phyloP scores from a whole-genome alignment of 2,888 invertebrate genomes.

The Lamellibrachia satsuma region DNA sequence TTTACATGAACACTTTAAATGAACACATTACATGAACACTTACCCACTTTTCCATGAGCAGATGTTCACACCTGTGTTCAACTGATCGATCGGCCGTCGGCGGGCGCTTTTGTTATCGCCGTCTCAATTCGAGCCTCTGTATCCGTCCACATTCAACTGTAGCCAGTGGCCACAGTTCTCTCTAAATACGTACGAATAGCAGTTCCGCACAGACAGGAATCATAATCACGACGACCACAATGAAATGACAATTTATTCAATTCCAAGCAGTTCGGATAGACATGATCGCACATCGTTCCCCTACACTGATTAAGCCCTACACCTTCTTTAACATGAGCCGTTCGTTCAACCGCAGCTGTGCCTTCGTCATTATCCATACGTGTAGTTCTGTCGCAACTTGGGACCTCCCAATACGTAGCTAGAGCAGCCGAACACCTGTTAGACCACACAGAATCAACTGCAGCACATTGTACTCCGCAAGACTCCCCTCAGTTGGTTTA shows the following conservation, averaged over 20 bases:
- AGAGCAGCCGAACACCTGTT: neutral
- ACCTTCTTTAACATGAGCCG: neutral
- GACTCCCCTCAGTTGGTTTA: neutral
- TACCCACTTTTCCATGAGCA: too few relatives aligned
- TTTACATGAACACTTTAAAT: too few relatives aligned
- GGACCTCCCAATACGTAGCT: neutral
- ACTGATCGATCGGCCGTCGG: too few relatives aligned
- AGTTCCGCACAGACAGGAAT: neutral
- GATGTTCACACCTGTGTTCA: too few relatives aligned
- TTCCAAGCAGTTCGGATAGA: constrained; percentile 13
- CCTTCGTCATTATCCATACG: neutral
- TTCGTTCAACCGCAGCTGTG: neutral
- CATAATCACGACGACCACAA: neutral
- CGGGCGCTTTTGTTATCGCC: too few relatives aligned
- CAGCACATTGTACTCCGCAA: neutral
- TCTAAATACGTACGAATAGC: too few relatives aligned
- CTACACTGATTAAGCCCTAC: neutral
- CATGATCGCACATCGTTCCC: constrained; percentile 12
- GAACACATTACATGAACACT: too few relatives aligned
- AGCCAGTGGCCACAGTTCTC: too few relatives aligned
- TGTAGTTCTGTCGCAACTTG: neutral
- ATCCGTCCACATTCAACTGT: too few relatives aligned
- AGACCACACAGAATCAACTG: neutral
- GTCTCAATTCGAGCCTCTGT: too few relatives aligned
- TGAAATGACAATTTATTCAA: constrained; percentile 13